Evolutionary conservation across 2,113 vertebrate genomes (phyloP), one percentile per base, ranked within the genome.

Genomic region (Nymphicus hollandicus): DNA sequence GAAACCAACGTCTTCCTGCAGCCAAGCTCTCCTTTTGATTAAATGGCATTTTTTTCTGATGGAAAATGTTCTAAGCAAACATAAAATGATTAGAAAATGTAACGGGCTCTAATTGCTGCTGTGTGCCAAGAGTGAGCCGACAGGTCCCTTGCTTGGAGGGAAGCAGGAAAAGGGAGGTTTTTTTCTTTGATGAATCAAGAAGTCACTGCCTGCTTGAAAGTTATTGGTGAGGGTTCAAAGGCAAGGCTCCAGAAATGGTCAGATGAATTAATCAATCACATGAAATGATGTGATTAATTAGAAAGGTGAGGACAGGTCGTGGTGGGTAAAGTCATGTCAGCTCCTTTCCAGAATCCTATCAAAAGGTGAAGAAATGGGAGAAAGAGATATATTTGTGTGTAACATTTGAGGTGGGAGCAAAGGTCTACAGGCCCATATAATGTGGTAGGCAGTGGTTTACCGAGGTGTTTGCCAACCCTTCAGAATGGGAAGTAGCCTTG

Each of bases 1-100:
- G 49, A 80, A 85, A 88, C 4, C 0, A 12, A 24, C 37, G 28
- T 66, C 77, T 68, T 56, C 41, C 71, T 28, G n/a, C 56, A 82
- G 74, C 31, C 55, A 79, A 53, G 60, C 9, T 35, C 71, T 63
- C 29, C 25, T 65, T 81, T 61, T 80, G 41, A 81, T 94, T 95
- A 79, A 94, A 91, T 73, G 53, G 17, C 52, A 80, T 80, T 91
- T 93, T 91, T 93, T 93, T 64, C 31, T 88, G 49, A 76, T 73
- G 74, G 81, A 88, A 79, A 82, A 76, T 17, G 7, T 61, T 72
- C 63, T 61, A 69, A 63, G 49, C 35, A 73, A 69, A 85, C 22
- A 52, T n/a, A 39, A 92, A 89, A 53, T 17, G 0, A 85, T 82
- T 63, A 50, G 47, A 58, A 86, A 86, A 82, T 69, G 47, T 37